These are phyloP conservation scores for Eubasilissa regina DNA, from an alignment of 1,140 invertebrate genomes.

Conservation along the genomic window DNA sequence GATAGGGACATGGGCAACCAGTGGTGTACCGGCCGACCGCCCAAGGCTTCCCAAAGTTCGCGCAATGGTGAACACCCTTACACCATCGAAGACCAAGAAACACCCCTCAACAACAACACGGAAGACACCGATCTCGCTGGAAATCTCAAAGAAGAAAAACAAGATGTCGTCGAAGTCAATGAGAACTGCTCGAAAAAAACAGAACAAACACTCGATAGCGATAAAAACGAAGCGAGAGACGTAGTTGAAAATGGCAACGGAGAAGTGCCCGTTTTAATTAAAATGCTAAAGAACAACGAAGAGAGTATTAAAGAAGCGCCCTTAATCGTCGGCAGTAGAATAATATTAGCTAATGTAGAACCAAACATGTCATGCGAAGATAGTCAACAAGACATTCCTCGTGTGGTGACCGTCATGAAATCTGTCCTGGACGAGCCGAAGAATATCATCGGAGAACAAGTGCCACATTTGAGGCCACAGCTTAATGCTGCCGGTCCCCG, in stretches of 20 bases:
- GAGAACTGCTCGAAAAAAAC: not conserved
- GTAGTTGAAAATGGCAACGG: not conserved
- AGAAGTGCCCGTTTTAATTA: not conserved
- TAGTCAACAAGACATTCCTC: not conserved
- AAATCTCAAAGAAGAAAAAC: not conserved
- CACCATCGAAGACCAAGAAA: conserved; percentile 13
- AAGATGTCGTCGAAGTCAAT: not conserved
- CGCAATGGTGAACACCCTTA: conserved; percentile 20
- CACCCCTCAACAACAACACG: conserved; percentile 35
- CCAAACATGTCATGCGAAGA: not conserved
- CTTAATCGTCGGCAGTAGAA: not conserved
- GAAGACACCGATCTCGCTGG: not conserved
- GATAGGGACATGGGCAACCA: conserved; percentile 55
- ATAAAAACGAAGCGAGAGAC: not conserved
- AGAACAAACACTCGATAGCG: not conserved
- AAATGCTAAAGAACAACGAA: not conserved
- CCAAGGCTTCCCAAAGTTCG: conserved; percentile 17
- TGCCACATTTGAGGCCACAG: not conserved
- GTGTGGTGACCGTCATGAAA: conserved; percentile 49
- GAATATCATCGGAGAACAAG: conserved; percentile 7
- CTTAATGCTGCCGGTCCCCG: not conserved
- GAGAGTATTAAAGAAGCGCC: not conserved
- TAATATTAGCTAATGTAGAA: not conserved
- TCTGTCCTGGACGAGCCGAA: conserved; percentile 46
- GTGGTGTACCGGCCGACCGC: conserved; percentile 53